Evolutionary conservation across 2,113 vertebrate genomes (phyloP).

Genomic region (Eulemur macaco): DNA sequence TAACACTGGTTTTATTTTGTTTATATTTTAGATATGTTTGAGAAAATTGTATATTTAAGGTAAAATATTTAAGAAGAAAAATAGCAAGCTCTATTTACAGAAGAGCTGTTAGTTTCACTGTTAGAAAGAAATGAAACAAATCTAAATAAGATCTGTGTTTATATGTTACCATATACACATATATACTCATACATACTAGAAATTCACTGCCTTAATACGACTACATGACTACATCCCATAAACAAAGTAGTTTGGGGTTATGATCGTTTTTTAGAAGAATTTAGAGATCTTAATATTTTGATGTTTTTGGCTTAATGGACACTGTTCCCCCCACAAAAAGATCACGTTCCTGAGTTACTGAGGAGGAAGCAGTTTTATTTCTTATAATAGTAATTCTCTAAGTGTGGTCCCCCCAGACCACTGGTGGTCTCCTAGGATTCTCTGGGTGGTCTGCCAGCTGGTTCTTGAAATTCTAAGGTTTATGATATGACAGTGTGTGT

Average conservation of each 20-base stretch:
- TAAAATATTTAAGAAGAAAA: not conserved
- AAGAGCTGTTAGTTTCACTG: not conserved
- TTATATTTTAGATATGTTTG: not conserved
- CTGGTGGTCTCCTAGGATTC: not conserved
- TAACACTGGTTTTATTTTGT: not conserved
- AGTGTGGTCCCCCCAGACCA: constrained; percentile 58
- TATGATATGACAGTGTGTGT: constrained; percentile 6
- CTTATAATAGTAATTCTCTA: constrained; percentile 43
- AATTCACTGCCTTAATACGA: not conserved
- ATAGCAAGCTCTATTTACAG: not conserved
- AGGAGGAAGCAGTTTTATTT: constrained; percentile 49
- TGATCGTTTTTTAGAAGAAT: constrained; percentile 56
- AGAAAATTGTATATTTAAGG: constrained; percentile 33
- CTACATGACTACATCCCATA: not conserved
- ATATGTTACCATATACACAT: not conserved
- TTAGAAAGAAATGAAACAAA: not conserved
- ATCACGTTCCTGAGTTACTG: constrained; percentile 45
- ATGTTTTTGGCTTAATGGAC: constrained; percentile 58
- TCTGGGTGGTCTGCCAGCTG: constrained; percentile 66
- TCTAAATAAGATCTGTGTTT: not conserved
- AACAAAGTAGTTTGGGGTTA: constrained; percentile 36
- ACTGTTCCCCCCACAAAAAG: not conserved
- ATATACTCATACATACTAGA: not conserved
- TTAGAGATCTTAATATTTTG: constrained; percentile 49
- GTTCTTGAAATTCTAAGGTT: constrained; percentile 54